Evolutionary conservation across 2,797 vertebrate species (phyloP).

Genomic region (Garrulus glandarius): DNA sequence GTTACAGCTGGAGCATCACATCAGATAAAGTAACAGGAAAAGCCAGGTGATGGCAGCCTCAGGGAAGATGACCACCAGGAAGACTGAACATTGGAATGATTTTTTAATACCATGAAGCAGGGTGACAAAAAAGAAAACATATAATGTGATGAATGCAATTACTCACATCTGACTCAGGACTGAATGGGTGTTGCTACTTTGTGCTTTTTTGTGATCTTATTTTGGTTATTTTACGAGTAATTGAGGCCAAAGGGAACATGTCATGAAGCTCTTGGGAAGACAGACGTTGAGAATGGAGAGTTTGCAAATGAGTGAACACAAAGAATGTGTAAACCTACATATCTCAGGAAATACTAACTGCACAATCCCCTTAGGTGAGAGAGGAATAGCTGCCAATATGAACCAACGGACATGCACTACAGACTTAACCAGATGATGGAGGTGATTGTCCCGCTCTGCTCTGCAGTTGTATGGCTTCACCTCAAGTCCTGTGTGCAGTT

Average conservation of each 20-base stretch:
- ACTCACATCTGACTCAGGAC: not conserved
- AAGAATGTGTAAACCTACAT: not conserved
- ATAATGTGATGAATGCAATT: not conserved
- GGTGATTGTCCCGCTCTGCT: not conserved
- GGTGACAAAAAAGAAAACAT: not conserved
- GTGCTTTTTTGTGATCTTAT: not conserved
- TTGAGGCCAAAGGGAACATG: not conserved
- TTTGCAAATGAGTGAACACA: not conserved
- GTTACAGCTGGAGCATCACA: not conserved
- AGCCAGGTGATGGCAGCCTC: not conserved
- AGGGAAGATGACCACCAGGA: not conserved
- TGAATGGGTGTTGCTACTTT: not conserved
- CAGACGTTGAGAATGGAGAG: not conserved
- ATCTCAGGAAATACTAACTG: not conserved
- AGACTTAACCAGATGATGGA: accelerated
- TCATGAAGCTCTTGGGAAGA: not conserved
- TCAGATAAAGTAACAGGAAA: slow-evolving; percentile 10
- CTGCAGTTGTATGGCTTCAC: not conserved
- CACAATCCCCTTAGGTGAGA: not conserved
- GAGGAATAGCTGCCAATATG: not conserved
- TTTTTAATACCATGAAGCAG: not conserved
- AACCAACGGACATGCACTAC: not conserved
- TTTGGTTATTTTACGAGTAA: not conserved
- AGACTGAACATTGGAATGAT: not conserved
- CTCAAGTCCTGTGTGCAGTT: not conserved